A percentile compares a stretch with the other conserved stretches of the same genome.
phyloP scores from a whole-genome alignment of 2,113 vertebrate genomes.

The Pongo abelii region DNA sequence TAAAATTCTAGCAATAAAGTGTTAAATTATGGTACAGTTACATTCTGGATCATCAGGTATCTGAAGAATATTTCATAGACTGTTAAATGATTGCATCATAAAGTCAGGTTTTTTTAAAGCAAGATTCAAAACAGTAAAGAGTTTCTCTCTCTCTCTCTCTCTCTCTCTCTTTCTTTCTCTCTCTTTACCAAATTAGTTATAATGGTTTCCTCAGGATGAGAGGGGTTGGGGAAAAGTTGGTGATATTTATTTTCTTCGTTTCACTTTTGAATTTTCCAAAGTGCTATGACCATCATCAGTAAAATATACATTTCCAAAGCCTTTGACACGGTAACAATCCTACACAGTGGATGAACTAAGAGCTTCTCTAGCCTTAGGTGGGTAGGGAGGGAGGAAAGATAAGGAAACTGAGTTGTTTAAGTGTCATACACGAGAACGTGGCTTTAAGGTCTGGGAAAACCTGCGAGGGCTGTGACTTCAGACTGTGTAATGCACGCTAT shows the following conservation, averaged over 20 bases:
- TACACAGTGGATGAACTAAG: neutral
- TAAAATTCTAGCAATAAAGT: constrained; percentile 7
- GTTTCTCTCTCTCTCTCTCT: neutral
- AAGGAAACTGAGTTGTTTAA: neutral
- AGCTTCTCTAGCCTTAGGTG: neutral
- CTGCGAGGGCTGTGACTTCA: neutral
- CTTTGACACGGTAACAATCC: neutral
- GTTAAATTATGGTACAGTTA: neutral
- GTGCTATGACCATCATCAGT: neutral
- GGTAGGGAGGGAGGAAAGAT: neutral
- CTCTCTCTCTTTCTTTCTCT: neutral
- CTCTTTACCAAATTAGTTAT: neutral
- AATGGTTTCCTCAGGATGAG: neutral
- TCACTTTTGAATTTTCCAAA: constrained; percentile 24
- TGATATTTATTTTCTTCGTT: neutral
- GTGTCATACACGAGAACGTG: neutral
- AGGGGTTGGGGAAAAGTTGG: neutral
- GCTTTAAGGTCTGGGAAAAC: neutral
- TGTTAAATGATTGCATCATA: neutral
- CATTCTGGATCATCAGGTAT: neutral
- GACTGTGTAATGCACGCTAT: too few species aligned
- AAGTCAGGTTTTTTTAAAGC: neutral
- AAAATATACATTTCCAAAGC: neutral
- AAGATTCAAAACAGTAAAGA: neutral
- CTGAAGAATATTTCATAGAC: constrained; percentile 11